These are phyloP conservation scores for Dicyrtoma fusca DNA, from an alignment of 2,888 invertebrate species.

Conservation along the genomic window DNA sequence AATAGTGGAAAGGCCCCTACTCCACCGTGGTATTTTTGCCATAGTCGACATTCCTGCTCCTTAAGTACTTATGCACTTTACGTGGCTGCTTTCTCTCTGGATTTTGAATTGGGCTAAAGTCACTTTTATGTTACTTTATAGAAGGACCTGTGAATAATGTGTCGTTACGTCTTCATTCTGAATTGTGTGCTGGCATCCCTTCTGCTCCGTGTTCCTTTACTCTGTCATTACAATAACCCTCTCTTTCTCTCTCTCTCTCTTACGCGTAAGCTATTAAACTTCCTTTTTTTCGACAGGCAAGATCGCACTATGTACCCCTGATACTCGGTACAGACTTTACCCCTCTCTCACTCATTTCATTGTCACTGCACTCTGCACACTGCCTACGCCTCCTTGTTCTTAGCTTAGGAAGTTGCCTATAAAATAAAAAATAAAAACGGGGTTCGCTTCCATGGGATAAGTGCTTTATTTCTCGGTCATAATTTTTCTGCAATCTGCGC, in stretches of 20 bases:
- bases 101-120: too few species aligned
- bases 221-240: conserved; percentile 15
- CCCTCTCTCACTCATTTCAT: conserved; percentile 2
- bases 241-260: background rate
- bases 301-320: background rate
- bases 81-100: background rate
- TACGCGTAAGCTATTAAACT: conserved; percentile 12
- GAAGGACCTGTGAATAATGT: background rate
- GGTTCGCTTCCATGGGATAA: too few species aligned
- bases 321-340: background rate
- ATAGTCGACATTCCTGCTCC: too few species aligned
- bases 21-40: too few species aligned
- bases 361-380: background rate
- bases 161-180: conserved; percentile 15
- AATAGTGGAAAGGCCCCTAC: too few species aligned
- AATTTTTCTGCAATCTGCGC: too few species aligned
- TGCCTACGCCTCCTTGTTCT: too few species aligned
- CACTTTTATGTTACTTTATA: too few species aligned
- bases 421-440: too few species aligned
- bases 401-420: too few species aligned
- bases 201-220: conserved; percentile 1
- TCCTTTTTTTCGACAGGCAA: too few species aligned
- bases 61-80: background rate
- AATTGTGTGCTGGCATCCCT: background rate
- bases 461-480: too few species aligned